Evolutionary conservation across 2,888 invertebrate species (phyloP).

Genomic region (Hyposoter didymator): DNA sequence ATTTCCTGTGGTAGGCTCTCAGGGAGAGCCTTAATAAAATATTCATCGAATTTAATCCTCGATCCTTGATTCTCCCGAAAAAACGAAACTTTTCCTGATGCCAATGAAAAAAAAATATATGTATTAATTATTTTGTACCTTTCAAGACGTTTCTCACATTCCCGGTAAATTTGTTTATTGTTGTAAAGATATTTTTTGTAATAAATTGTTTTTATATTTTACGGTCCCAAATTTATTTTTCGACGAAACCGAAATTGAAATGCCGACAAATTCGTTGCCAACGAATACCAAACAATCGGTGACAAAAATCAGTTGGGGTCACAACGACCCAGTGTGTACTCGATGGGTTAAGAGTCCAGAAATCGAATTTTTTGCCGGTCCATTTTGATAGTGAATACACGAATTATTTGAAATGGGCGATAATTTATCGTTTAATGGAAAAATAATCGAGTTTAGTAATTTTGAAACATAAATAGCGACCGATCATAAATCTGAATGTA

Average conservation of each 20-base stretch:
- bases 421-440: background rate
- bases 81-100: background rate
- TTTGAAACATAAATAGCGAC: background rate
- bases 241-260: no score
- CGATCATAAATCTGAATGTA: background rate
- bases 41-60: conserved; percentile 7
- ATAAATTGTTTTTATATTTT: no score
- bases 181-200: no score
- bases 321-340: no score
- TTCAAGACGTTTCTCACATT: no score
- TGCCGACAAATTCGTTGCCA: no score
- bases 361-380: background rate
- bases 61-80: background rate
- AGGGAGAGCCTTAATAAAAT: background rate
- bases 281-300: no score
- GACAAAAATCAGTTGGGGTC: no score
- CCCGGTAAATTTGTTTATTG: no score
- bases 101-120: background rate
- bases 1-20: conserved; percentile 10
- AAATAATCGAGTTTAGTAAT: background rate
- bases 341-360: no score
- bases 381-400: background rate
- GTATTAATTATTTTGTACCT: no score
- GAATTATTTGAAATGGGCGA: background rate
- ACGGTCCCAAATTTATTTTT: no score